Evolutionary conservation across 2,797 vertebrate species (phyloP).

Genomic region (Spinus olivaceus): DNA sequence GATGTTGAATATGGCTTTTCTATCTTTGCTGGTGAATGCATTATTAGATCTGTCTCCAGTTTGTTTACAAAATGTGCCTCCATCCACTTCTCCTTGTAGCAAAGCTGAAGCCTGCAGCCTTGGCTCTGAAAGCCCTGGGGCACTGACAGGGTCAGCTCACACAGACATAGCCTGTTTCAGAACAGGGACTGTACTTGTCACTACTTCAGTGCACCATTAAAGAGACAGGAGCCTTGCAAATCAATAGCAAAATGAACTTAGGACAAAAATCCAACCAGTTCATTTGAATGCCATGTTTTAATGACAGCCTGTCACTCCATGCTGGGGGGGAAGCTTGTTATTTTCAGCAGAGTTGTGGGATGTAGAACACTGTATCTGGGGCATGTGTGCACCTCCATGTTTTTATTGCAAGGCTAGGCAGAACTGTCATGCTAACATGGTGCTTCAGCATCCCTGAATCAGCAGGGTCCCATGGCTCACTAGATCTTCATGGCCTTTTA

Average conservation of each 20-base stretch:
- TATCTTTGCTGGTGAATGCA: not conserved
- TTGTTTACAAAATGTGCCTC: not conserved
- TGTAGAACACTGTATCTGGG: not conserved
- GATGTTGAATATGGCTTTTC: not conserved
- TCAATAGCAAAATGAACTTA: not conserved
- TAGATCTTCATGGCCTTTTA: not conserved
- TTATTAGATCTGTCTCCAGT: not conserved
- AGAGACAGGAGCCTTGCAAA: not conserved
- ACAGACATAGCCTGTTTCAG: not conserved
- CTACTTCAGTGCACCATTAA: not conserved
- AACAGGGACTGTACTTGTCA: too few relatives aligned
- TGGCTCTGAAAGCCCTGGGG: not conserved
- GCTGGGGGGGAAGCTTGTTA: not conserved
- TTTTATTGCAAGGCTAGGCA: not conserved
- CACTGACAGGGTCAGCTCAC: not conserved
- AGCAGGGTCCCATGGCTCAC: not conserved
- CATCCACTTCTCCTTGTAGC: not conserved
- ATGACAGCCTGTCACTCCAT: not conserved
- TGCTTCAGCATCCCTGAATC: not conserved
- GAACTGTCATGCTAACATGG: not conserved
- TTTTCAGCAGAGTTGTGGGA: not conserved
- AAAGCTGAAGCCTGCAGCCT: not conserved
- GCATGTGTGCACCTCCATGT: not conserved
- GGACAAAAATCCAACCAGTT: not conserved
- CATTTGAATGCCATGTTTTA: not conserved